These are phyloP conservation scores for Actenoides hombroni DNA, from an alignment of 2,113 vertebrate genomes.

Conservation along the genomic window DNA sequence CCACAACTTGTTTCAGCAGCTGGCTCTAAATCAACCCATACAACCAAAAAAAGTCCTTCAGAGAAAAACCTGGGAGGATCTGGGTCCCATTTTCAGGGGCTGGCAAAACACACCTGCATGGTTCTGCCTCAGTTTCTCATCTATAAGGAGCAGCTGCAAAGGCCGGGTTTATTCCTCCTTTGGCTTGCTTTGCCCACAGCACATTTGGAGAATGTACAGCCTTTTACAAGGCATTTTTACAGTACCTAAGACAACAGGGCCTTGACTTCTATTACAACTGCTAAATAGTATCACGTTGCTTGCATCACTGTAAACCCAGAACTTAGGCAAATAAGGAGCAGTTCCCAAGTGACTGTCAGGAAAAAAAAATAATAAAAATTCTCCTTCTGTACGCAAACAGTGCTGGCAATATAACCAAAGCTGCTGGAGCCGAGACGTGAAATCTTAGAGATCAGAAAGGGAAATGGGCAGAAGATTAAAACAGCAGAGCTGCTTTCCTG, in stretches of 20 bases:
- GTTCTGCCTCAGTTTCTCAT: not conserved
- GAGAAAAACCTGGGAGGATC: not conserved
- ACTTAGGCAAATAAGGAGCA: not conserved
- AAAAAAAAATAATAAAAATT: not conserved
- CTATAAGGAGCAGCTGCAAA: not conserved
- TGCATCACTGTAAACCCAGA: conserved; percentile 8
- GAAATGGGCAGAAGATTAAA: not conserved
- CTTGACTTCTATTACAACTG: conserved; percentile 24
- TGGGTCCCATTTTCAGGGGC: not conserved
- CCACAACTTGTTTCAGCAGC: not conserved
- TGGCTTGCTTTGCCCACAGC: not conserved
- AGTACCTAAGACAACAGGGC: conserved; percentile 8
- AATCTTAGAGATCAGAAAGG: not conserved
- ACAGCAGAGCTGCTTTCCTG: not conserved
- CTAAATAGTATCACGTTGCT: not conserved
- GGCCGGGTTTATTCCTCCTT: not conserved
- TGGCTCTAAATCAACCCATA: not conserved
- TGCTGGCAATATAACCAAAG: not conserved
- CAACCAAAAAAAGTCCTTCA: not conserved
- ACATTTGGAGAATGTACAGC: not conserved
- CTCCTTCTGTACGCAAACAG: not conserved
- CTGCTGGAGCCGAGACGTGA: not conserved
- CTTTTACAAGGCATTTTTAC: conserved; percentile 51
- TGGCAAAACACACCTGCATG: not conserved
- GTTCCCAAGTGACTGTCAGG: not conserved